phyloP scores from a whole-genome alignment of 2,888 invertebrate genomes.

The Cephus rjabovi region DNA sequence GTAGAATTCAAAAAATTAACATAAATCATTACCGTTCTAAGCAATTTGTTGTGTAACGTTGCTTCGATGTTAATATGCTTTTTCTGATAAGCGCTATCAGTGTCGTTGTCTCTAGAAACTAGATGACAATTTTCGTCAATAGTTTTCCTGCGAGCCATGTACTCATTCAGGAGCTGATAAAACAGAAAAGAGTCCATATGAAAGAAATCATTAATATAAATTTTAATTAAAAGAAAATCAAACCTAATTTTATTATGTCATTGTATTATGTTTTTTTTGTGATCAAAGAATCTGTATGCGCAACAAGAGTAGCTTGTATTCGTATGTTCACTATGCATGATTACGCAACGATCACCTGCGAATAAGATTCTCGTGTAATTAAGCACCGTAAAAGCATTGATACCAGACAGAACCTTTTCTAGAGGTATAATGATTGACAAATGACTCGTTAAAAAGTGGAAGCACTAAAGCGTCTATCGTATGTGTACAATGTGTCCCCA shows the following conservation, averaged over 20 bases:
- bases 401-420: neutral
- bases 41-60: neutral
- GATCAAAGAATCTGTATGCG: too few species aligned
- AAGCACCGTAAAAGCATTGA: neutral
- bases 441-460: neutral
- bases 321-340: neutral
- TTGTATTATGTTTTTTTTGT: too few species aligned
- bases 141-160: too few species aligned
- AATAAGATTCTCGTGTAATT: neutral
- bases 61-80: neutral
- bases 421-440: neutral
- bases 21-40: neutral
- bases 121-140: neutral
- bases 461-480: neutral
- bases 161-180: too few species aligned
- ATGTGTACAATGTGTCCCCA: constrained; percentile 3
- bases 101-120: neutral
- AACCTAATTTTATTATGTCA: too few species aligned
- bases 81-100: neutral
- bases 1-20: neutral
- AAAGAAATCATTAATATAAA: too few species aligned
- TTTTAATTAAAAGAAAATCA: too few species aligned
- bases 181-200: too few species aligned
- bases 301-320: neutral
- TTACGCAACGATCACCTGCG: neutral